Evolutionary conservation across 1,140 invertebrate species (phyloP), one percentile per base, ranked within the genome.

Genomic region (Ceratina australensis): DNA sequence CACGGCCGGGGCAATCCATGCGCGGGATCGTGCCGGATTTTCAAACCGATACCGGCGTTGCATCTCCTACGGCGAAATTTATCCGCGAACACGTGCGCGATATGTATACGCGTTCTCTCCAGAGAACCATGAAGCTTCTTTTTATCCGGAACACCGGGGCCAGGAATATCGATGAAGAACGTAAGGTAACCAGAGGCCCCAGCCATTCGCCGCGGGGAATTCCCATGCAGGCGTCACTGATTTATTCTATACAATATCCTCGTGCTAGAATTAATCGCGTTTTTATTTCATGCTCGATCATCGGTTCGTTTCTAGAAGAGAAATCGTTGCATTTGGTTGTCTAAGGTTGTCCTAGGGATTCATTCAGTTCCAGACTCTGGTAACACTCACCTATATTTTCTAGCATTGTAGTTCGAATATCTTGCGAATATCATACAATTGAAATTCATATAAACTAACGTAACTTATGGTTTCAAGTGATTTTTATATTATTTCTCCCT

Each of bases 111-210:
- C 42, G 56, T 49, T 69, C 72, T 63, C 68, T 54, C 50, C 18
- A 20, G 80, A 74, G 60, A 64, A 72, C 56, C 63, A n/a, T 50
- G 26, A 5, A 77, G 54, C 72, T 72, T 20, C 79, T 81, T 84
- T 84, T 84, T 84, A 78, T 84, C 61, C 57, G 42, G 33, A 20
- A 73, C 56, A 80, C 18, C 72, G 50, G 77, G 77, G 69, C 28
- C 50, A 66, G 73, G 78, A 84, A 81, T 84, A 84, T 84, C 82
- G 79, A 84, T 78, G 79, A 78, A 84, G 60, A 83, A 50, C 42
- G 64, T 56, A 57, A 66, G 65, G 72, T 80, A 84, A 80, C 64
- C 60, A 72, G 54, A 60, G 69, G 33, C 56, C 16, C 2, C 18
- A 50, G 10, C 57, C 42, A 69, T 63, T 54, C 50, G 59, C 42